Conservation (phyloP, 2,888 invertebrate species). For the Sphecodes monilicornis region DNA sequence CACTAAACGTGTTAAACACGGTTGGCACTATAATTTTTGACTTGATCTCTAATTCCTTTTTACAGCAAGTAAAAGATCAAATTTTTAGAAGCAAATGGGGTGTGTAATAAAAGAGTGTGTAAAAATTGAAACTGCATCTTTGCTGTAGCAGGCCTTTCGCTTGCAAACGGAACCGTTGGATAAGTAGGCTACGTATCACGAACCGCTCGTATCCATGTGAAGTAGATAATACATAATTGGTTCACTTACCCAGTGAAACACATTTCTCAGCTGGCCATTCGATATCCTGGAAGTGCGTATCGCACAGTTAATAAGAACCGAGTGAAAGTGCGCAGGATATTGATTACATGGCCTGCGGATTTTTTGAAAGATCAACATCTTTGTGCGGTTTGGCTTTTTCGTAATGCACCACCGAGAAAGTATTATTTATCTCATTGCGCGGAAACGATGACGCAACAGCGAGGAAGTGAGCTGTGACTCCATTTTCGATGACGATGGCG, state of each 20-base stretch:
- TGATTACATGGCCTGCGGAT: slow-evolving; percentile 54
- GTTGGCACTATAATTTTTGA: too few species aligned
- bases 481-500: not conserved
- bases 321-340: slow-evolving; percentile 64
- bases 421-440: slow-evolving; percentile 48
- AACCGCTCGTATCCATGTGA: not conserved
- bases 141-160: too few species aligned
- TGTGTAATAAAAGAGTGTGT: too few species aligned
- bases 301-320: slow-evolving; percentile 49
- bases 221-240: slow-evolving; percentile 52
- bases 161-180: too few species aligned
- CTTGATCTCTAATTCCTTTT: too few species aligned
- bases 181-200: too few species aligned
- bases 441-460: slow-evolving; percentile 36
- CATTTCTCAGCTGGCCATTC: slow-evolving; percentile 48
- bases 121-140: too few species aligned
- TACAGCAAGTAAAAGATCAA: too few species aligned
- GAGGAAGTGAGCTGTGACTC: not conserved
- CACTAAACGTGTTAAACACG: too few species aligned
- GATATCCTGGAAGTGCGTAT: slow-evolving; percentile 50
- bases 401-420: slow-evolving; percentile 28
- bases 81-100: too few species aligned
- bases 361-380: slow-evolving; percentile 36
- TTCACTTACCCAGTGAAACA: slow-evolving; percentile 49
- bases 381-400: slow-evolving; percentile 43